phyloP scores from a whole-genome alignment of 2,113 vertebrate species.

The Larimichthys crocea region DNA sequence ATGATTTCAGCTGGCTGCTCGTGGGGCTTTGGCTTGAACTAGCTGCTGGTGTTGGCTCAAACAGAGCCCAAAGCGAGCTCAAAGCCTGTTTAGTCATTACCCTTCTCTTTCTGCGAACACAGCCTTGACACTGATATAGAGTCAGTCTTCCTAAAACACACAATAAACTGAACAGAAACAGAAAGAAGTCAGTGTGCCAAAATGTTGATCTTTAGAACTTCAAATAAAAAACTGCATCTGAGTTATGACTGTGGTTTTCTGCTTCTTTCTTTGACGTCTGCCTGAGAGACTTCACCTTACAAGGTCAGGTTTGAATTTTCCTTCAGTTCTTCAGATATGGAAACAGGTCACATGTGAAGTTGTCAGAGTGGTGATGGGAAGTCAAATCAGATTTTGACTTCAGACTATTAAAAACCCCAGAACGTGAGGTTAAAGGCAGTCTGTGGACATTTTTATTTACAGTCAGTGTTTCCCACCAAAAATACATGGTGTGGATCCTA shows the following conservation, averaged over 20 bases:
- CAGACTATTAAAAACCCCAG: neutral
- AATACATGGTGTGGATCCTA: neutral
- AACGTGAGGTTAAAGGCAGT: neutral
- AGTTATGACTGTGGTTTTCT: neutral
- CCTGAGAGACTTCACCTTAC: neutral
- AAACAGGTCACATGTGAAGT: neutral
- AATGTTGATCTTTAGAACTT: neutral
- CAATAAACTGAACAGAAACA: neutral
- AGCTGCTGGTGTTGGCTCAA: neutral
- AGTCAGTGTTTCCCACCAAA: neutral
- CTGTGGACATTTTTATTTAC: neutral
- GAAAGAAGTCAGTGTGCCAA: neutral
- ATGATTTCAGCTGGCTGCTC: neutral
- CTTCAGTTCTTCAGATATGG: neutral
- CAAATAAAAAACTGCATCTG: constrained; percentile 6
- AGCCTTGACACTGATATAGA: constrained; percentile 3
- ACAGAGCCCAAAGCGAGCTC: neutral
- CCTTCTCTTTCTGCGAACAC: neutral
- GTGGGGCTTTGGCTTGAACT: neutral
- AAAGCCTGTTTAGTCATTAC: neutral
- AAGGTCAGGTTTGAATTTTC: neutral
- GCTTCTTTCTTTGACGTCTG: neutral
- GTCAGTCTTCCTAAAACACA: neutral
- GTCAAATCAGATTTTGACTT: neutral
- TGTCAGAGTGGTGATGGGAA: neutral